These are phyloP conservation scores for Apocrypta bakeri DNA, from an alignment of 1,140 invertebrate genomes.

Conservation along the genomic window DNA sequence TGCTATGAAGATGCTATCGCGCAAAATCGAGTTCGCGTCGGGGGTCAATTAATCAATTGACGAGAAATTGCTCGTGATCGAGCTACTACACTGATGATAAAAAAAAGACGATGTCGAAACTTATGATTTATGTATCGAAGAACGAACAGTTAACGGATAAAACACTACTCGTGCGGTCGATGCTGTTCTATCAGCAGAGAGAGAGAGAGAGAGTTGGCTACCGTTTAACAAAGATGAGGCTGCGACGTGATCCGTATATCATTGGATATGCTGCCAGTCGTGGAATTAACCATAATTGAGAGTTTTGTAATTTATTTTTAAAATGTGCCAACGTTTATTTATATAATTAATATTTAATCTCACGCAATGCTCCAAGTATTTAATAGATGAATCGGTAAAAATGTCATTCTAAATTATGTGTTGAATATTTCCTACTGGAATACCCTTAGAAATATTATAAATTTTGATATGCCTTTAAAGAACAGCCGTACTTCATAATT, in stretches of 20 bases:
- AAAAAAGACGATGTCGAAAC: neutral
- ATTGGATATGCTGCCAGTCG: too few relatives aligned
- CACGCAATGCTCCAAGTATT: too few relatives aligned
- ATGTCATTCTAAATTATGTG: too few relatives aligned
- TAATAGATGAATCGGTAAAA: too few relatives aligned
- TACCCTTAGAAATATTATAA: too few relatives aligned
- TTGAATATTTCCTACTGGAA: too few relatives aligned
- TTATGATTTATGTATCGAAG: slow-evolving; percentile 37
- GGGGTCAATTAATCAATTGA: slow-evolving; percentile 26
- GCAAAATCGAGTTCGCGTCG: slow-evolving; percentile 24
- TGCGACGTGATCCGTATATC: neutral
- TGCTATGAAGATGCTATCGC: neutral
- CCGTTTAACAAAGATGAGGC: slow-evolving; percentile 21
- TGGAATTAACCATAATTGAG: too few relatives aligned
- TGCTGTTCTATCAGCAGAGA: neutral
- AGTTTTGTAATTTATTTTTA: neutral
- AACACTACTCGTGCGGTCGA: neutral
- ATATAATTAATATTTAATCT: too few relatives aligned
- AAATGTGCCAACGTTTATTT: too few relatives aligned
- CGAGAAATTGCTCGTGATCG: slow-evolving; percentile 13
- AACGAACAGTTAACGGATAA: neutral
- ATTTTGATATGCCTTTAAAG: too few relatives aligned
- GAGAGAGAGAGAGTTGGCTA: neutral
- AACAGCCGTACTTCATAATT: too few relatives aligned
- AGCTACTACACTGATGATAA: neutral